phyloP scores from a whole-genome alignment of 2,888 invertebrate species.

The Drosophila crucigera region DNA sequence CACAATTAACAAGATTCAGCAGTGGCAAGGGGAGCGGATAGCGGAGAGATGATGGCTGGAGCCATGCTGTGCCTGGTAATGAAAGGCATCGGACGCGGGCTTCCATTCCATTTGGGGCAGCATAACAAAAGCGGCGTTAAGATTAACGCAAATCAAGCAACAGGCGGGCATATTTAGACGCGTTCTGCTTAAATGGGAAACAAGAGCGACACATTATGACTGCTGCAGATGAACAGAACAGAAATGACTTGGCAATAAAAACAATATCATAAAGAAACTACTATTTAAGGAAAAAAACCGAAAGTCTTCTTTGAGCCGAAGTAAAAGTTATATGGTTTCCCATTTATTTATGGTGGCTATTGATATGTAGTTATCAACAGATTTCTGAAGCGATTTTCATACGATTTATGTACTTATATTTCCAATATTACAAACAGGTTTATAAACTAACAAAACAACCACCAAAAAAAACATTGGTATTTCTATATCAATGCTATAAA shows the following conservation, averaged over 20 bases:
- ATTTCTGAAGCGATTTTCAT: not conserved
- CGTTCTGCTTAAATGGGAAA: conserved; percentile 36
- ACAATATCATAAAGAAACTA: conserved; percentile 5
- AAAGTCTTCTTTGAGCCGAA: not conserved
- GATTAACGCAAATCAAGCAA: conserved; percentile 68
- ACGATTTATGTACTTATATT: not conserved
- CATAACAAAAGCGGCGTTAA: conserved; percentile 56
- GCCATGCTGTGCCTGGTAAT: conserved; percentile 64
- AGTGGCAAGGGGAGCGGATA: not conserved
- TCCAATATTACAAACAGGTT: not conserved
- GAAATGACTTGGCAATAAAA: conserved; percentile 5
- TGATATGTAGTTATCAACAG: not conserved
- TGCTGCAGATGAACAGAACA: conserved; percentile 8
- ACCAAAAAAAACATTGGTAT: not conserved
- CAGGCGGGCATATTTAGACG: conserved; percentile 49
- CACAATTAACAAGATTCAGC: conserved; percentile 56
- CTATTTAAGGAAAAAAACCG: conserved; percentile 11
- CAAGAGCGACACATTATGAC: conserved; percentile 46
- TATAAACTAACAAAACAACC: not conserved
- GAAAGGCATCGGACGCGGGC: conserved; percentile 37
- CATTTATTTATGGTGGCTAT: conserved; percentile 7
- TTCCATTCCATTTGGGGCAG: conserved; percentile 38
- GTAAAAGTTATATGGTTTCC: conserved; percentile 3
- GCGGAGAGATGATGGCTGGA: conserved; percentile 12
- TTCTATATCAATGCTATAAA: not conserved